Base-by-base conservation (phyloP, 2,113 vertebrate genomes). In the Pontoporia blainvillei region DNA sequence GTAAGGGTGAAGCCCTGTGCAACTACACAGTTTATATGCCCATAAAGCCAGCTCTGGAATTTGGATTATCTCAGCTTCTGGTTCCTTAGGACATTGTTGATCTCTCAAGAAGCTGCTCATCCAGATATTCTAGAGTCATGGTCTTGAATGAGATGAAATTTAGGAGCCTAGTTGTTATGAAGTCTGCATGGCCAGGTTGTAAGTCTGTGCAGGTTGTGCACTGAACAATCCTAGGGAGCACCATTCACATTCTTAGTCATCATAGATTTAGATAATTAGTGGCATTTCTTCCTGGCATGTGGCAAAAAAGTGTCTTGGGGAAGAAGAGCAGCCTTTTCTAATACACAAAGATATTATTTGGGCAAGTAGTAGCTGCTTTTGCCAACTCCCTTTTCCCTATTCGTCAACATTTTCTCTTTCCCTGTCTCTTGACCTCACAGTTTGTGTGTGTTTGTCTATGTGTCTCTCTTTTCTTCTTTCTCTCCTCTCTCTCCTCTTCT, bases 21-120 rank as follows among this genome's bases (percentile, higher is more conserved):
- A 8, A 3, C 46, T n/a, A 0, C 8, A 13, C 1, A 59, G 49
- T 25, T 75, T 52, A 9, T 13, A 1, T 2, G 8, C 20, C 14
- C 3, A 15, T 46, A 15, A 64, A 88, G 36, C 11, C 4, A 23
- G 9, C 72, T 71, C 49, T 41, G 46, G n/a, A 85, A 31, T 81
- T 39, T 86, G 86, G 10, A n/a, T 59, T 39, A 34, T n/a, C 27
- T 92, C 5, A 25, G 9, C 20, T 75, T 64, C 66, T 85, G 11
- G 13, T 76, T 90, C 34, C 7, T 88, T 57, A 69, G n/a, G 39
- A 17, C 15, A 14, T 10, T 10, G 4, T 20, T 92, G 69, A 73
- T 34, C 14, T 34, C 87, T 82, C 59, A 14, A 4, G 31, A 66
- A 92, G n/a, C 44, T 87, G 8, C 9, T 46, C 46, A 41, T 71